Base-by-base conservation (phyloP, 2,797 vertebrate genomes). In the Steatocranus sp. region DNA sequence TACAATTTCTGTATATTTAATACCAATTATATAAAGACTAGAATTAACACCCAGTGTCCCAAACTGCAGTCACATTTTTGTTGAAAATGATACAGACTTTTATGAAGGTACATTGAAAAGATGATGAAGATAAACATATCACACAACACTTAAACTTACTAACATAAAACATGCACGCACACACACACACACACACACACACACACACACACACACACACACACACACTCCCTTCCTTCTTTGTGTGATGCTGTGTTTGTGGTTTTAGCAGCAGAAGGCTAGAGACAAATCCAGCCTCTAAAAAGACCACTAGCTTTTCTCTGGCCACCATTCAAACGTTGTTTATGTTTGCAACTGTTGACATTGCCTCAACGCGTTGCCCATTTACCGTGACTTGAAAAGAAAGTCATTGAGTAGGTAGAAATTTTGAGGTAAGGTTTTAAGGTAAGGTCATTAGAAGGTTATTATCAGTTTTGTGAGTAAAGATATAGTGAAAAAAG, bases 281-380 rank as follows among this genome's bases (percentile, higher is more conserved):
- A 95, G 96, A 97, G 96, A 96, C 96, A 97, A 97, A 97, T 97
- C 96, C 96, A 97, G 96, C 92, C 93, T 95, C 87, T 94, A 85
- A 90, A 90, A 91, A 92, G 91, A 89, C 88, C 90, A 46, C 88
- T 84, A 87, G 84, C 90, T 91, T 92, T 92, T 93, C 91, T 94
- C 93, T 94, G 93, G 83, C 92, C 92, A 84, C 84, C 85, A 84
- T 54, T 82, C 74, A 83, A 84, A 83, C 66, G 27, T 86, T 74
- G 61, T 80, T 87, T 78, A 66, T 70, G 76, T 73, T n/a, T 83
- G 87, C 81, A 79, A 74, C 89, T 48, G 76, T 53, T 81, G 78
- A 50, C 83, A 75, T 36, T 30, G 66, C 20, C 38, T 83, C 80
- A 82, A 79, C 80, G 53, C 66, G 89, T 87, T 89, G 87, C 83